Conservation (phyloP, 2,797 vertebrate genomes). For the Craterocephalus amniculus region DNA sequence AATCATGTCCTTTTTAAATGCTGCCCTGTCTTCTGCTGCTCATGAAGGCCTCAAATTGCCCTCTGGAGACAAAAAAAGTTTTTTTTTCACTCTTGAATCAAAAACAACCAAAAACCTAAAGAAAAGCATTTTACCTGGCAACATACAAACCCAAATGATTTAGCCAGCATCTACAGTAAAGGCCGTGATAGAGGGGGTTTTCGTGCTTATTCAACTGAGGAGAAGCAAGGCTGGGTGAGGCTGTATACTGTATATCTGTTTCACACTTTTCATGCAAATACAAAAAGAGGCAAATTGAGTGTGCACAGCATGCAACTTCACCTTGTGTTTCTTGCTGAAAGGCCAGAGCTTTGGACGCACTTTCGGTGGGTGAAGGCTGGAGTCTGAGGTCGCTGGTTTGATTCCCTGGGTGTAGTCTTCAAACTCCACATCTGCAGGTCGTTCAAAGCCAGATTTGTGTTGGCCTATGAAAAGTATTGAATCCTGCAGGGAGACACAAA, state of each 20-base stretch:
- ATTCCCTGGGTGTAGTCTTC: slow-evolving; percentile 89
- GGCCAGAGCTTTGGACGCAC: slow-evolving; percentile 85
- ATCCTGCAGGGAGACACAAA: slow-evolving; percentile 77
- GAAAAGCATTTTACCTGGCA: background rate
- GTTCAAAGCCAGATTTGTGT: slow-evolving; percentile 86
- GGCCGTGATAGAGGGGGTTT: too few species aligned
- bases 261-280: background rate
- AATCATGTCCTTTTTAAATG: too few species aligned
- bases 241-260: accelerated
- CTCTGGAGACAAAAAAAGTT: too few species aligned
- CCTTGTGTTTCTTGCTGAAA: slow-evolving; percentile 89
- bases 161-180: background rate
- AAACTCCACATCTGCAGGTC: slow-evolving; percentile 87
- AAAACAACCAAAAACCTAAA: too few species aligned
- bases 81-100: too few species aligned
- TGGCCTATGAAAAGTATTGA: slow-evolving; percentile 85
- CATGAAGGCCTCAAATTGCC: too few species aligned
- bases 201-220: too few species aligned
- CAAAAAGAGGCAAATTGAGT: background rate
- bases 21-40: too few species aligned
- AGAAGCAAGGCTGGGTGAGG: too few species aligned
- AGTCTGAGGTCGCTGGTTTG: slow-evolving; percentile 82
- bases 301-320: slow-evolving; percentile 40
- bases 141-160: background rate
- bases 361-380: slow-evolving; percentile 80